These are phyloP conservation scores for Micronycteris hirsuta DNA, from an alignment of 2,113 vertebrate species.

Conservation along the genomic window DNA sequence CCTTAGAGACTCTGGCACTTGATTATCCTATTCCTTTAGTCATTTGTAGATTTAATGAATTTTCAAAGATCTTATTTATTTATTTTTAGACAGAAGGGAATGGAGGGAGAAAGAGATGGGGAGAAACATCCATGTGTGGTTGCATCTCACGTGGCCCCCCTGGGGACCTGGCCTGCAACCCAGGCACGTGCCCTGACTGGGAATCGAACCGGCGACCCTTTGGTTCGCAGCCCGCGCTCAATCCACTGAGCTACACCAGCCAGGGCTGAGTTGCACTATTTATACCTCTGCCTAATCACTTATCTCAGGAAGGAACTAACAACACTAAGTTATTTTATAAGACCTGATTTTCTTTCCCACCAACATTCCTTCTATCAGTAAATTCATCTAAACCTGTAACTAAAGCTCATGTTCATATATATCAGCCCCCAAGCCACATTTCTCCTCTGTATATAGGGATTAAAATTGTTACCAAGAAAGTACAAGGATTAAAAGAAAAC, in stretches of 20 bases:
- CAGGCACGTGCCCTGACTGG: no score
- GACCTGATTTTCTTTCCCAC: neutral
- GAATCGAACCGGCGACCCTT: no score
- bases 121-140: no score
- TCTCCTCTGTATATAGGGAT: neutral
- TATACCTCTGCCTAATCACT: neutral
- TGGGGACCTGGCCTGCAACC: no score
- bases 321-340: neutral
- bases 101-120: no score
- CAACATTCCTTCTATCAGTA: neutral
- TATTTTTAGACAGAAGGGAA: no score
- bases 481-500: neutral
- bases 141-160: no score
- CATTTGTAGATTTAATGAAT: neutral
- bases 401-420: neutral
- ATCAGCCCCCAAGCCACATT: neutral
- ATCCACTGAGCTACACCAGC: no score
- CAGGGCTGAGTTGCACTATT: neutral
- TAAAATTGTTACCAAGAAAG: neutral
- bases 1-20: neutral
- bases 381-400: neutral
- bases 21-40: neutral
- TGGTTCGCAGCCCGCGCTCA: no score
- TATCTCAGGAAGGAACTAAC: neutral
- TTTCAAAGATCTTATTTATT: no score